Base-by-base conservation (phyloP, 2,888 invertebrate genomes). In the Dasysyrphus tricinctus region DNA sequence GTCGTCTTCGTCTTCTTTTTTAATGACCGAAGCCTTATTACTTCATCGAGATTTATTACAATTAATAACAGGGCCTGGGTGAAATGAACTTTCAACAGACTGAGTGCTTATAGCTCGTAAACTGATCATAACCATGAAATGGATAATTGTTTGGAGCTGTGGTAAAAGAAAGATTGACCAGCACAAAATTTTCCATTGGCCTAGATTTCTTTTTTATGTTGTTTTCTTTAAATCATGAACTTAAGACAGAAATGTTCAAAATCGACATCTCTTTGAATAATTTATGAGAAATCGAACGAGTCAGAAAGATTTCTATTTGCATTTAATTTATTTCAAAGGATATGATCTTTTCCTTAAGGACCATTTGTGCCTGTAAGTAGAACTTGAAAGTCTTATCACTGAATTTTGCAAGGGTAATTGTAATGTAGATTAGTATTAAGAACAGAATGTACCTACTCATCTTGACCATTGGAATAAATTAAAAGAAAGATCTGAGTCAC, bases 1-100 rank as follows among this genome's bases (percentile, higher is more conserved):
- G 24, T 44, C 54, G 6, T 39, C 44, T 32, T 24, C 16, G n/a
- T 77, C 49, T 70, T 67, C 65, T 74, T 74, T 42, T 82, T 86
- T 86, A 86, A 86, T 86, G 82, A 75, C 75, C 72, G 63, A 79
- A 70, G 75, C 61, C 90, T 90, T 90, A 90, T 90, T 89, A 90
- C 89, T 89, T 90, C 89, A 90, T 90, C 90, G 90, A 92, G 92
- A 92, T 92, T 92, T 92, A 92, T 92, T 91, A 89, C 92, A 92
- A 91, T 90, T 92, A 92, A 92, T 92, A 91, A 92, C 90, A 91
- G 92, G 91, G 90, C 86, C 24, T 63, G 42, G 51, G 32, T 42
- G 69, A 81, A 73, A 67, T 85, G 85, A 85, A 85, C 77, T 85
- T 75, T 77, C 80, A 69, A 72, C 59, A 74, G 42, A 44, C 51